Base-by-base conservation (phyloP, 2,113 vertebrate genomes). In the Oryzias melastigma region DNA sequence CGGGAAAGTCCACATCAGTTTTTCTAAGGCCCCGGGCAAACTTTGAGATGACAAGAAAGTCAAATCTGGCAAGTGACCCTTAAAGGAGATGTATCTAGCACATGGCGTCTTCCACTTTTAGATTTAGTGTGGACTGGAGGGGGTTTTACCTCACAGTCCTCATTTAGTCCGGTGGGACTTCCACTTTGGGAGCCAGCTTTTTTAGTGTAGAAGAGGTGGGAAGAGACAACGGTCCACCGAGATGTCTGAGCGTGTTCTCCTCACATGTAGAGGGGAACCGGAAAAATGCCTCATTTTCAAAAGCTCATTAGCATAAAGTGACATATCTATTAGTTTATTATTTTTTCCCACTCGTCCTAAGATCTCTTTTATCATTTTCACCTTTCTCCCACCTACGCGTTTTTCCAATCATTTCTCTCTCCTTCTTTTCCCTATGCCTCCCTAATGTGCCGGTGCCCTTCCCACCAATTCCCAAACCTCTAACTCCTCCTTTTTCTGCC, bases 51-150 rank as follows among this genome's bases (percentile, higher is more conserved):
- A 85, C 84, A 85, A 89, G 88, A 87, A 77, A 77, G 79, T 71
- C 69, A 71, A 68, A 83, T 80, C 78, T 85, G 81, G 77, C 68
- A 83, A 86, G 78, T 89, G 87, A 89, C 88, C 82, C 84, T 86
- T 75, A 67, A 59, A 80, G 80, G 64, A 76, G 76, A 54, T 78
- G 77, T 85, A 73, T 81, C 57, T 52, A 82, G 78, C 83, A 78
- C 73, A 77, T 80, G 74, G 82, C 73, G 77, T 81, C 87, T 79
- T 58, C 74, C 48, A 70, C 75, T 75, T 85, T 67, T 76, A 83
- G 87, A 90, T 90, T 86, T 86, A 82, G 78, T 70, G 75, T 69
- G 43, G 65, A 83, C 85, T 80, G 65, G 85, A 84, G 80, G 84
- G 73, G 56, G 71, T 89, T 86, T 84, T 84, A 85, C 75, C 82